Percentiles rank a stretch among this genome's conserved stretches.
phyloP scores from a whole-genome alignment of 1,140 invertebrate genomes.

The Liolophura sinensis region DNA sequence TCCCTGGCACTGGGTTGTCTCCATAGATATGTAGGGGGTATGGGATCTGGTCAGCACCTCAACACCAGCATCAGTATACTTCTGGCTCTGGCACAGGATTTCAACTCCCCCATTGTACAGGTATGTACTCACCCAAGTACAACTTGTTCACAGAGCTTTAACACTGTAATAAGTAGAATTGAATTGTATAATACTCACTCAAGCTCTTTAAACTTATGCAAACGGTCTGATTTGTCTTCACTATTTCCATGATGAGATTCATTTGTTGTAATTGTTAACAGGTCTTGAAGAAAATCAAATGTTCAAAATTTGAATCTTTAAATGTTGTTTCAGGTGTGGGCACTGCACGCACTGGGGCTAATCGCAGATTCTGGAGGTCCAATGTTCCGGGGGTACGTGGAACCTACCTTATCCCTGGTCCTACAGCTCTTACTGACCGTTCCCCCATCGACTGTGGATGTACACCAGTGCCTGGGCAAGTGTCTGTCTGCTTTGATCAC shows the following conservation, averaged over 20 bases:
- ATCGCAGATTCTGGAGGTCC: slow-evolving; percentile 97
- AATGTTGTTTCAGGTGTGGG: slow-evolving; percentile 77
- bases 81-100: slow-evolving; percentile 91
- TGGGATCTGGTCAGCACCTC: slow-evolving; percentile 89
- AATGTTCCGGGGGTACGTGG: slow-evolving; percentile 97
- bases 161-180: no score
- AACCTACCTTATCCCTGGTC: slow-evolving; percentile 86
- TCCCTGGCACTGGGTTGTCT: slow-evolving; percentile 90
- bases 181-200: not conserved
- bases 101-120: slow-evolving; percentile 85
- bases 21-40: slow-evolving; percentile 85
- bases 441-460: slow-evolving; percentile 86
- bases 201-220: no score
- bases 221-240: no score
- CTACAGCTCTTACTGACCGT: slow-evolving; percentile 88
- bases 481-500: slow-evolving; percentile 92
- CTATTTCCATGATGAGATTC: no score
- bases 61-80: slow-evolving; percentile 93
- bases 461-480: slow-evolving; percentile 94
- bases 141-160: no score
- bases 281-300: not conserved
- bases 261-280: no score
- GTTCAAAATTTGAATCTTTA: not conserved
- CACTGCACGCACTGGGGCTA: slow-evolving; percentile 89
- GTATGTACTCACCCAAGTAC: slow-evolving; percentile 56